Base-by-base conservation (phyloP, 30 jellyfish, hydroid and myxozoan species). In the Haliclystus octoradiatus region DNA sequence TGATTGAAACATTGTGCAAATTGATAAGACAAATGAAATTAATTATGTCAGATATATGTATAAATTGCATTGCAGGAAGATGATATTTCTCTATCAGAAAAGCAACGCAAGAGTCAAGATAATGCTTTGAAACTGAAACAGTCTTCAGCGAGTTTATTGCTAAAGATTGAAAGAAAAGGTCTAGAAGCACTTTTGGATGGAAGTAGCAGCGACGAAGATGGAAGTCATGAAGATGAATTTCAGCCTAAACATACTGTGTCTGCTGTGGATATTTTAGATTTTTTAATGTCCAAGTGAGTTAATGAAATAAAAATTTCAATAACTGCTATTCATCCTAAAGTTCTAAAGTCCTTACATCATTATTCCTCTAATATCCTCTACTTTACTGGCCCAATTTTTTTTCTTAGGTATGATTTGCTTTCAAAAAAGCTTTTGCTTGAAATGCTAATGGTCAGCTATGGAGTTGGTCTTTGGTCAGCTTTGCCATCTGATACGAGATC, bases 391-490 rank as follows among this genome's bases (percentile, higher is more conserved):
- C n/a, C n/a, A n/a, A n/a, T n/a, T 19, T 19, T 31, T 13, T 35
- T 15, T 62, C 61, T 0, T 46, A 89, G 98, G 62, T 82, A 89
- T 71, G 85, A 81, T 46, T 63, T 78, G 15, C 68, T 89, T 23
- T 73, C 92, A 29, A 94, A 82, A 34, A 84, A 82, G 51, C 67
- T 89, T 2, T 81, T 89, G 0, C 65, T 63, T 28, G 88, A 89
- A 64, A 89, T 89, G 98, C 81, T 89, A 25, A 77, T 70, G 65
- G 60, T 70, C 24, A 83, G 77, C 61, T 70, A 79, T 66, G 98
- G 98, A 9, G 91, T 75, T 46, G 98, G 98, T 14, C 76, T 89
- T 94, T 77, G 95, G 98, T 82, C 84, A 28, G 83, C 98, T 0
- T 35, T 81, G 61, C 70, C 98, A 3, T 79, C 77, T 49, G 69